Base-by-base conservation (phyloP, 2,888 invertebrate genomes). In the Serripes groenlandicus region DNA sequence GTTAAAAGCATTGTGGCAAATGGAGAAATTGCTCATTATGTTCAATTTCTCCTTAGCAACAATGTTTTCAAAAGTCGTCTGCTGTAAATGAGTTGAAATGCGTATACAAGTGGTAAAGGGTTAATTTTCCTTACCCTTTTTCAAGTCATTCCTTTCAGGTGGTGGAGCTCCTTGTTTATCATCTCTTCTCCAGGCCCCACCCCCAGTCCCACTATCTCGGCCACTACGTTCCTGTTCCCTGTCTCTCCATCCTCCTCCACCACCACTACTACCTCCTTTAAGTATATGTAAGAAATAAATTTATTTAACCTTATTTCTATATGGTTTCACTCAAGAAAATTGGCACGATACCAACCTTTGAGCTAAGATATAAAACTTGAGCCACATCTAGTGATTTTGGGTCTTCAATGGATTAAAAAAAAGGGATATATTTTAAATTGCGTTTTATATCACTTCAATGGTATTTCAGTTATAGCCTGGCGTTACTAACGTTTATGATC, bases 61-160 rank as follows among this genome's bases (percentile, higher is more conserved):
- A 42, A 15, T 42, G 42, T 42, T 42, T 42, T 42, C 42, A 42
- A 42, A 42, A 42, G 42, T 11, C 42, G 7, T 42, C 9, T 42
- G 15, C 42, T 42, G 42, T 15, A 42, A 15, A 42, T 15, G 15
- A 7, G 42, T 42, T 7, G 15, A 49, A 49, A 49, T 5, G 18
- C 15, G 7, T 15, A 5, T 21, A 21, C 21, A 1, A 21, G 7
- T 42, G 42, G 49, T 1, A 49, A 49, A 49, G 7, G 49, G 49
- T 49, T 49, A 49, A 49, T 1, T 49, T 9, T 11, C 49, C 32
- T n/a, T 71, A 75, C 74, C 77, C 74, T 73, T 81, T 54, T 73
- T 72, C 78, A 83, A 81, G 3, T 42, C 54, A 30, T 81, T 81
- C 60, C 83, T 81, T 49, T 83, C 81, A n/a, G 76, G 80, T 1